Percentiles rank a stretch among this genome's conserved stretches.
These are phyloP conservation scores for Austrofundulus limnaeus DNA, from an alignment of 2,113 vertebrate genomes.

Conservation along the genomic window DNA sequence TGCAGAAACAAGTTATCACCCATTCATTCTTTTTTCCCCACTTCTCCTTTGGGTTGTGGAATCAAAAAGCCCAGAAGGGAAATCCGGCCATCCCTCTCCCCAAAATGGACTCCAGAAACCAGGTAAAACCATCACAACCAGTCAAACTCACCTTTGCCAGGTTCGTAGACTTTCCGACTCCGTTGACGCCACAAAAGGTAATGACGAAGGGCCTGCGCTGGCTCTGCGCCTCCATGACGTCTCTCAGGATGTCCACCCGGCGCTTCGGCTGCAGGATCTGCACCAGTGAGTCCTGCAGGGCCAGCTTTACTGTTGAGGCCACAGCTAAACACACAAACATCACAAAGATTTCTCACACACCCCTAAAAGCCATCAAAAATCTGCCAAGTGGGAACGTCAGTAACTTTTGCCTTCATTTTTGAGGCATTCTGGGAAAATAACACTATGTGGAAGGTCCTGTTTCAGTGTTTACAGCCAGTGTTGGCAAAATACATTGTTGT, in stretches of 20 bases:
- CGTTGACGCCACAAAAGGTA: constrained; percentile 96
- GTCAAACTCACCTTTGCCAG: constrained; percentile 87
- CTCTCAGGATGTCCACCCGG: constrained; percentile 91
- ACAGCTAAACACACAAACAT: constrained; percentile 81
- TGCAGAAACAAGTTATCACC: no score
- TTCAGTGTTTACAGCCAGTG: no score
- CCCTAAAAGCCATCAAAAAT: no score
- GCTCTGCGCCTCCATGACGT: constrained; percentile 92
- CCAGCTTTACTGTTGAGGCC: constrained; percentile 94
- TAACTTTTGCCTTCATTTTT: no score
- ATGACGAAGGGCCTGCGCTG: constrained; percentile 90
- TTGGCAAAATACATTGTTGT: no score
- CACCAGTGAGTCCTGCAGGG: constrained; percentile 94
- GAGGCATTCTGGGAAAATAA: no score
- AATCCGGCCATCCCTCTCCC: no score
- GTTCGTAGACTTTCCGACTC: constrained; percentile 97
- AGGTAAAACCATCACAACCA: not conserved
- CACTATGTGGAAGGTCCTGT: no score
- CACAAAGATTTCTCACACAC: not conserved
- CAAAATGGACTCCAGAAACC: not conserved
- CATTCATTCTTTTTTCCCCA: no score
- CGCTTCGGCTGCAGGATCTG: constrained; percentile 98
- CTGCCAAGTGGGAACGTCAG: not conserved
- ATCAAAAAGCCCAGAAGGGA: no score
- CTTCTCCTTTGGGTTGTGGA: no score